Base-by-base conservation (phyloP, 2,888 invertebrate species). In the Ormyrus rosae region DNA sequence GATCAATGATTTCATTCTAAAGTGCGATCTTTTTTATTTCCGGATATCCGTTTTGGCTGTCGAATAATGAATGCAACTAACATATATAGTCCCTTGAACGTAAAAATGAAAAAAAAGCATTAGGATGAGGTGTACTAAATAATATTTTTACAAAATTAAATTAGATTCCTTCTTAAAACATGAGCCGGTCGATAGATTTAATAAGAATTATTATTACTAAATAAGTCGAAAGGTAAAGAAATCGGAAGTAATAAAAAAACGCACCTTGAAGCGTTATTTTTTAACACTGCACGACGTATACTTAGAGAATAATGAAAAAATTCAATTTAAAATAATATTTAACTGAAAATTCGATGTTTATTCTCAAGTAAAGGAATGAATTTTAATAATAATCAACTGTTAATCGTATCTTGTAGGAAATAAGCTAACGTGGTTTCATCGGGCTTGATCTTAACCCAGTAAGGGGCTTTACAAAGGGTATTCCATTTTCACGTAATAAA, bases 371-470 rank as follows among this genome's bases (percentile, higher is more conserved):
- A 72, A 53, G 34, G 55, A 34, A 19, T 61, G 19, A 9, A 61
- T 72, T 63, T n/a, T n/a, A 72, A 63, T 51, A 53, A 72, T 72
- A 72, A 72, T 72, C 72, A 46, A 72, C 51, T 45, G 50, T 72
- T 72, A 72, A 72, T 72, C 46, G 53, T 72, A 72, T 72, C 72
- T 63, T 72, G n/a, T 72, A 72, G 72, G 6, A 34, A 34, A n/a
- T 63, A 72, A 61, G 55, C 8, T 51, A 60, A 60, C 3, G 34
- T 11, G 45, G 9, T 19, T 45, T 53, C 51, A 34, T 53, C 34
- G 53, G 60, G 13, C 61, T 34, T 46, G 72, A 13, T 63, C 10
- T 61, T n/a, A 5, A 72, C 6, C 11, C 10, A 63, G 46, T 71
- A 58, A n/a, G 46, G 46, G 63, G 45, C 13, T 45, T 55, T 45